Percentiles rank a stretch among this genome's conserved stretches.
phyloP scores from a whole-genome alignment of 2,113 vertebrate species.

The Pituophis catenifer region DNA sequence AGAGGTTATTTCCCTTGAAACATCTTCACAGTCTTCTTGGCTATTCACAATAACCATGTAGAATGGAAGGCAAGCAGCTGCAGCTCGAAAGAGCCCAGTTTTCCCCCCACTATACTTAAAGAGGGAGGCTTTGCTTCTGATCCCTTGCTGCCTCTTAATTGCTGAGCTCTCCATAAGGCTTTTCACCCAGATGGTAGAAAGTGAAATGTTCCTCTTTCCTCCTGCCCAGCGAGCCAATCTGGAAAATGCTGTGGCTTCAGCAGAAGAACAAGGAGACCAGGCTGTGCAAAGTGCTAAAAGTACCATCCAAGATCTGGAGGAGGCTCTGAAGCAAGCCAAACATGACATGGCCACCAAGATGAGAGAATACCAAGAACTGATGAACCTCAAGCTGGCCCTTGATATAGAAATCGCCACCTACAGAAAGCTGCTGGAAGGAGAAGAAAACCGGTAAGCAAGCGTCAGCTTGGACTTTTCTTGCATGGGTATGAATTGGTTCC shows the following conservation, averaged over 20 bases:
- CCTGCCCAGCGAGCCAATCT: constrained; percentile 60
- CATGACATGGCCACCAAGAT: constrained; percentile 66
- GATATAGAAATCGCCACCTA: constrained; percentile 82
- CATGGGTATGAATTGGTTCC: neutral
- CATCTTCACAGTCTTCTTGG: neutral
- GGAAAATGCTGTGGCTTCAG: constrained; percentile 42
- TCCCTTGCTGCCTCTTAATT: neutral
- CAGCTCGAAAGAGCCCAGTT: neutral
- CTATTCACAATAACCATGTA: neutral
- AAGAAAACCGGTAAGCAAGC: constrained; percentile 68
- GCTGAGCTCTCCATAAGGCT: neutral
- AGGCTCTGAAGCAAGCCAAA: constrained; percentile 63
- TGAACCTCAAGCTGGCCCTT: constrained; percentile 77
- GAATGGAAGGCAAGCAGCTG: neutral
- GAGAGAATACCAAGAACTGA: constrained; percentile 70
- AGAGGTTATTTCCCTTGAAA: neutral
- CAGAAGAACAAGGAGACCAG: constrained; percentile 41
- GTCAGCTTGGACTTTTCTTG: too few relatives aligned
- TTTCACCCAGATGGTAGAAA: too few relatives aligned
- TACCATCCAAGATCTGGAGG: constrained; percentile 58
- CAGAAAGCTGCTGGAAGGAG: constrained; percentile 74
- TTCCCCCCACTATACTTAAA: neutral
- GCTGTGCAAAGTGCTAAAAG: constrained; percentile 33
- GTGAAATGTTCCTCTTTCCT: neutral
- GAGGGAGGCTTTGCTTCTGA: neutral